Evolutionary conservation across 1,140 invertebrate genomes (phyloP), one percentile per base, ranked within the genome.

Genomic region (Battus philenor): DNA sequence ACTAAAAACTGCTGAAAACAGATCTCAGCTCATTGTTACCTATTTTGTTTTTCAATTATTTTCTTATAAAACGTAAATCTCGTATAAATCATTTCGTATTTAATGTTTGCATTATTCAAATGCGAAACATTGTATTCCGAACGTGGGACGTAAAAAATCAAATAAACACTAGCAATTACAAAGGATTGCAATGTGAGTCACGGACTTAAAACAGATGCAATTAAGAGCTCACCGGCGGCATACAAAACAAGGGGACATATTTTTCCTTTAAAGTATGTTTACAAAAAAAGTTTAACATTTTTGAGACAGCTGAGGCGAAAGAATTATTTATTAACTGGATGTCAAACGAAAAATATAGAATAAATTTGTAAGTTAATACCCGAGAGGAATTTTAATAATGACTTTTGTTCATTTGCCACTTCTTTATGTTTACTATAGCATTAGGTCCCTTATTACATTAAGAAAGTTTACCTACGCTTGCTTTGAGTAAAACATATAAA

Each of bases 1-100:
- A 13, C 22, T 78, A 77, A 80, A 80, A 77, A 47, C 77, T 68
- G 51, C 63, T 56, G 55, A 57, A 58, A 69, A 63, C 60, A 49
- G 57, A 51, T 60, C 57, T 47, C 39, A 58, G 50, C 66, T 59
- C 44, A 73, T 79, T 76, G 72, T 74, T 72, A 51, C 49, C 49
- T 62, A 56, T 67, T 64, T 74, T 62, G 47, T n/a, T n/a, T n/a
- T 50, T 61, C 59, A 61, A 63, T 69, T 60, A 64, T 39, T 39
- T 13, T 12, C 9, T 33, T 15, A 16, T 16, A 24, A 38, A 10
- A 38, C 20, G 24, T 18, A 63, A 66, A 67, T 59, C 34, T 48
- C 50, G 31, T 9, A 4, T 27, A 45, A 54, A 41, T 47, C 31
- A 36, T 33, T 34, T 32, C 11, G n/a, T 6, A 24, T 39, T 47